Evolutionary conservation across 2,113 vertebrate species (phyloP).

Genomic region (Apodemus sylvaticus): DNA sequence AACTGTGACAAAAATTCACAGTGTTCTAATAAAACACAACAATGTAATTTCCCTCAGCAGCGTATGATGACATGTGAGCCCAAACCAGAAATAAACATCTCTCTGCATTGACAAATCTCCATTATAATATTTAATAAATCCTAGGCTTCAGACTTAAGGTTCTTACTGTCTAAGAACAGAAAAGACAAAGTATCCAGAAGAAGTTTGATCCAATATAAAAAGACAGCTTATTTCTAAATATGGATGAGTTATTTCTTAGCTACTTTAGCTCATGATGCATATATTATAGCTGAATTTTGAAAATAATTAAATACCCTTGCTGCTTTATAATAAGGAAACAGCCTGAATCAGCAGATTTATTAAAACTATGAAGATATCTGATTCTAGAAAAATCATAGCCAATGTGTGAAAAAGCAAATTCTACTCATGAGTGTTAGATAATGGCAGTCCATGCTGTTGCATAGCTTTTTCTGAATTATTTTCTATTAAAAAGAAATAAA

Average conservation of each 20-base stretch:
- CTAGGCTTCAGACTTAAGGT: constrained; percentile 19
- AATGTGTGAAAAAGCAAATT: neutral
- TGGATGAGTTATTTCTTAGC: neutral
- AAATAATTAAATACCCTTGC: constrained; percentile 12
- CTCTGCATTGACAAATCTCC: constrained; percentile 26
- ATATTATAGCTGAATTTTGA: neutral
- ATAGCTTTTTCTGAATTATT: constrained; percentile 17
- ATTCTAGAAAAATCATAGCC: neutral
- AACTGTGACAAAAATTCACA: constrained; percentile 53
- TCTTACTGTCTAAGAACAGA: constrained; percentile 30
- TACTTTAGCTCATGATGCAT: neutral
- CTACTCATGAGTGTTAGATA: neutral
- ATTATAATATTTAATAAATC: constrained; percentile 42
- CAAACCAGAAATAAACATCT: constrained; percentile 47
- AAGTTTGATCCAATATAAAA: constrained; percentile 41
- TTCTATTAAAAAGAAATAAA: constrained; percentile 8
- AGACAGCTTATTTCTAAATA: constrained; percentile 29
- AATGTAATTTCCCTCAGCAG: constrained; percentile 31
- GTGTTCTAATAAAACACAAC: constrained; percentile 49
- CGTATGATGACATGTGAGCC: neutral
- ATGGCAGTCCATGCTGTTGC: neutral
- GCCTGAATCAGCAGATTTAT: neutral
- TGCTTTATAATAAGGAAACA: neutral
- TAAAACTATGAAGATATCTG: neutral
- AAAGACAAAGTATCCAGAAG: neutral